Base-by-base conservation (phyloP, 1,140 invertebrate genomes). In the Popillia japonica region DNA sequence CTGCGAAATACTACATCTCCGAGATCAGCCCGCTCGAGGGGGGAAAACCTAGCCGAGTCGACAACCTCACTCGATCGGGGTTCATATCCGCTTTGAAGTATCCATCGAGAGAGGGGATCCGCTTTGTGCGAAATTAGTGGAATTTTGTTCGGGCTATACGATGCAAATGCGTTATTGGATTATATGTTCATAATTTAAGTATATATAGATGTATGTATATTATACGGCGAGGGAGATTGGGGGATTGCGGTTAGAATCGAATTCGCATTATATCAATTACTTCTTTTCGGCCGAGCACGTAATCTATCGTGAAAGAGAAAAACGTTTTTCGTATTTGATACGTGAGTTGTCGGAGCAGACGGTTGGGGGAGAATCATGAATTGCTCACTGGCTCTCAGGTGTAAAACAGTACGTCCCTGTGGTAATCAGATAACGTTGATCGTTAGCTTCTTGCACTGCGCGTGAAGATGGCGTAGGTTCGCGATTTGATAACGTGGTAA, bases 121-220 rank as follows among this genome's bases (percentile, higher is more conserved):
- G 17, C 48, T 55, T 55, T 55, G 48, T 55, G 48, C 48, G 14
- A 55, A 55, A 55, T 55, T 55, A 55, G 48, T 55, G 48, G 14
- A 55, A n/a, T 55, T 34, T n/a, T 55, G n/a, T 17, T 55, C 17
- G 48, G 17, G 48, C 6, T 55, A 55, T 6, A 14, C 48, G 14
- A 55, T 55, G 48, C 48, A 55, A 17, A 55, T 55, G 48, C 48
- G 48, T 55, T 55, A 55, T 55, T 55, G 14, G 48, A 17, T 55
- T 55, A 55, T 55, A 55, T 14, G 48, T 55, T 55, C 48, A 55
- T n/a, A 55, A 55, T n/a, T n/a, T 55, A 55, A 55, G 48, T 55
- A 55, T 6, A 55, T 55, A 8, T 34, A 34, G 27, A 34, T 10
- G 42, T 44, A 44, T 14, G 42, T 9, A 44, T 44, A 44, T 17